Conservation (phyloP, 2,797 vertebrate genomes). For the Sebastes itinus region DNA sequence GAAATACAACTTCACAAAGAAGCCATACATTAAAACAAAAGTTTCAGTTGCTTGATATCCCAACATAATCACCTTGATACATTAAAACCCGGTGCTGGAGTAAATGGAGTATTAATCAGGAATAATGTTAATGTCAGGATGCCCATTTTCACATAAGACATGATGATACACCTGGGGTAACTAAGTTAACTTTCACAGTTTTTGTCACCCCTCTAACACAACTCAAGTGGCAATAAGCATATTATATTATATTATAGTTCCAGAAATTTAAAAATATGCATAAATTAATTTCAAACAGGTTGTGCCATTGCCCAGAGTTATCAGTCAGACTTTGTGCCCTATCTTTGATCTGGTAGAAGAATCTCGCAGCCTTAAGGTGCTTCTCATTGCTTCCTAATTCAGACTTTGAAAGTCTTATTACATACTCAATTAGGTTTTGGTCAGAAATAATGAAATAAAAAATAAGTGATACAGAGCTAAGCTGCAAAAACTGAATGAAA, state of each 20-base stretch:
- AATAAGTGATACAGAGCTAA: not conserved
- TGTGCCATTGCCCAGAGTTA: not conserved
- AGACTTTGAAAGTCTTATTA: too few species aligned
- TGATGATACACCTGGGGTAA: not conserved
- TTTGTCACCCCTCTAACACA: too few species aligned
- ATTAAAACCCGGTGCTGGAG: not conserved
- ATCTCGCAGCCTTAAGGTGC: not conserved
- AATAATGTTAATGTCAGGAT: not conserved
- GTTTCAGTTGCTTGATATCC: not conserved
- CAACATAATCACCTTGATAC: not conserved
- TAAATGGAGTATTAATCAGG: not conserved
- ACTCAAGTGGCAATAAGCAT: not conserved
- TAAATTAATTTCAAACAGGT: not conserved
- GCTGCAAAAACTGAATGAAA: not conserved
- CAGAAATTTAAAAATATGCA: not conserved
- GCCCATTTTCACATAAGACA: not conserved
- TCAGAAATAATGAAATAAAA: not conserved
- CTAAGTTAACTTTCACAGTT: too few species aligned
- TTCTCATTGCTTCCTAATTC: not conserved
- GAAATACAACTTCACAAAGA: not conserved
- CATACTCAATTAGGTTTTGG: not conserved
- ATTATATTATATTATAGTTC: not conserved
- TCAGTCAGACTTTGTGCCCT: not conserved
- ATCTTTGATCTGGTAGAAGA: not conserved
- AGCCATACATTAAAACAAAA: not conserved